These are phyloP conservation scores for Brachyhypopomus occidentalis DNA, from an alignment of 2,113 vertebrate species.

Conservation along the genomic window DNA sequence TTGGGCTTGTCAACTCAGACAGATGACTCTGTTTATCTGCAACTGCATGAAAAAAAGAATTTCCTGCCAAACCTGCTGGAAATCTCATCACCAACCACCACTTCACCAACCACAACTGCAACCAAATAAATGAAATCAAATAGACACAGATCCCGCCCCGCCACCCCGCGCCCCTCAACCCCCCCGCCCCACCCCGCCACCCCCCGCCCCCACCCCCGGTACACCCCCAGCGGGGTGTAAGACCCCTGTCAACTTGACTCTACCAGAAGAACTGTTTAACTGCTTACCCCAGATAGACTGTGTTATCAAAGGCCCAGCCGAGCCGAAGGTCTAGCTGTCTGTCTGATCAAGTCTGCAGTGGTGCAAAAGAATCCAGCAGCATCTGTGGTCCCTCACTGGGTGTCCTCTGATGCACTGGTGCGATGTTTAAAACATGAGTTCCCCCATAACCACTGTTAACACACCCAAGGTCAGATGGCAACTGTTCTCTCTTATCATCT, in stretches of 20 bases:
- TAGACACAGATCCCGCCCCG: background rate
- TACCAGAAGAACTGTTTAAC: background rate
- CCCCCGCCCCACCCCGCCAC: too few species aligned
- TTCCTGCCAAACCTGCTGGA: background rate
- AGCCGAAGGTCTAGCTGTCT: background rate
- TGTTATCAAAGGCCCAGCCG: slow-evolving; percentile 27
- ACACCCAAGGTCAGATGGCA: slow-evolving; percentile 20
- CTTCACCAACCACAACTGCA: background rate
- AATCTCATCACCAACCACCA: background rate
- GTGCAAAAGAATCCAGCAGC: slow-evolving; percentile 2
- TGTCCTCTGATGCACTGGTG: background rate
- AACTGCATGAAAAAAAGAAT: slow-evolving; percentile 14
- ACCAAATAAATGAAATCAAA: background rate
- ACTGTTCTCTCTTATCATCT: slow-evolving; percentile 3
- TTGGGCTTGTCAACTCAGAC: slow-evolving; percentile 26
- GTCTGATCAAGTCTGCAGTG: slow-evolving; percentile 15
- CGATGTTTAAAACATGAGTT: slow-evolving; percentile 46
- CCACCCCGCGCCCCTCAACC: too few species aligned
- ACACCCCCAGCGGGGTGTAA: too few species aligned
- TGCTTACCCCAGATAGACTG: slow-evolving; percentile 13
- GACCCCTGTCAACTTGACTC: background rate
- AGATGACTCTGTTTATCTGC: slow-evolving; percentile 23
- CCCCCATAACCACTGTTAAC: slow-evolving; percentile 7
- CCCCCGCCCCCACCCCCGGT: too few species aligned
- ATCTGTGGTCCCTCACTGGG: background rate